Percentiles rank a stretch among this genome's conserved stretches.
These are phyloP conservation scores for Actinia equina DNA, from an alignment of 64 coral and sea anemone species.

Conservation along the genomic window DNA sequence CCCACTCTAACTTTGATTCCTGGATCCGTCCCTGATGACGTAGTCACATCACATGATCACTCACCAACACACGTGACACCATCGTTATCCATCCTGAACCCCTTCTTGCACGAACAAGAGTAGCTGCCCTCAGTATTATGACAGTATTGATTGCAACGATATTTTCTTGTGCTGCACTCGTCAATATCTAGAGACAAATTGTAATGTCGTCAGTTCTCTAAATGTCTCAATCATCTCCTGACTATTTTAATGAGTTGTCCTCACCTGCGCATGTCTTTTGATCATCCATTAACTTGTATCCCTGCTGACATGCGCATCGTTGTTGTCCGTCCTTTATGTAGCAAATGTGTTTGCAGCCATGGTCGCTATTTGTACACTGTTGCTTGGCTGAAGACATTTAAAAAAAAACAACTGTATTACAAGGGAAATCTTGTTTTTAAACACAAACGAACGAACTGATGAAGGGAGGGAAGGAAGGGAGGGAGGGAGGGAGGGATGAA, in stretches of 20 bases:
- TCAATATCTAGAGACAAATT: constrained; percentile 3
- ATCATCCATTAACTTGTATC: constrained; percentile 30
- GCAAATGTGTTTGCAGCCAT: constrained; percentile 49
- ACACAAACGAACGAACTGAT: too few species aligned
- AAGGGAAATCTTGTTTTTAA: too few species aligned
- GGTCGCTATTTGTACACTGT: constrained; percentile 4
- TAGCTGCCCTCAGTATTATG: constrained; percentile 12
- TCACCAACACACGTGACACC: constrained; percentile 25
- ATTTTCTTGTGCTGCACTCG: constrained; percentile 7
- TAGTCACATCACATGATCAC: background rate
- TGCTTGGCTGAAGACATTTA: background rate
- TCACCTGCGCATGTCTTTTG: constrained; percentile 40
- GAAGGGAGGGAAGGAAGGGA: background rate
- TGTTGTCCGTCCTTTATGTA: constrained; percentile 14
- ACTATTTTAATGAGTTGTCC: background rate
- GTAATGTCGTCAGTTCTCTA: too few species aligned
- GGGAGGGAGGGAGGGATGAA: too few species aligned
- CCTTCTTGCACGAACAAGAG: constrained; percentile 19
- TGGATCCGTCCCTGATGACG: too few species aligned
- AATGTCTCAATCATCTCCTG: too few species aligned
- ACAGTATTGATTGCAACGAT: constrained; percentile 27
- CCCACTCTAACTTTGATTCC: too few species aligned
- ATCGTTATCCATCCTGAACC: constrained; percentile 25
- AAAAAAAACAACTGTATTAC: background rate
- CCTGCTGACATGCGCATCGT: constrained; percentile 23